Evolutionary conservation across 2,888 invertebrate genomes (phyloP).

Genomic region (Oscheius sp.): DNA sequence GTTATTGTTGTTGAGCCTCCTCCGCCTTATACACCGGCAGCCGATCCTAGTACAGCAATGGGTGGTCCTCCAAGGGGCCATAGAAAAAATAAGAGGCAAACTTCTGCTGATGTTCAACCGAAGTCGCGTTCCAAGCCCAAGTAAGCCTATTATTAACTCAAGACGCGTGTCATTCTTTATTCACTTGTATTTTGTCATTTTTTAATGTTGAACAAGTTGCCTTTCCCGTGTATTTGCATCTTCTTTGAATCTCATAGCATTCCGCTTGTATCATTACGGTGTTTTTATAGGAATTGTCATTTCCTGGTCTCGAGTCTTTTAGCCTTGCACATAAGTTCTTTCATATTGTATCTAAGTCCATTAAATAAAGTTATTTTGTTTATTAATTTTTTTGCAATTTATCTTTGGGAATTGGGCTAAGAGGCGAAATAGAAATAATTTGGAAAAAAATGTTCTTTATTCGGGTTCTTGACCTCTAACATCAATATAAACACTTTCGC

Average conservation of each 20-base stretch:
- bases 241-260: slow-evolving; percentile 11
- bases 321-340: neutral
- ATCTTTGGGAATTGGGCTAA: no score
- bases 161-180: slow-evolving; percentile 22
- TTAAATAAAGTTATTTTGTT: no score
- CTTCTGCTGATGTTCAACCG: slow-evolving; percentile 42
- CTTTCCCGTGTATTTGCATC: no score
- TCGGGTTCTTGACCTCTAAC: no score
- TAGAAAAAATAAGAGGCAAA: slow-evolving; percentile 57
- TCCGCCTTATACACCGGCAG: slow-evolving; percentile 56
- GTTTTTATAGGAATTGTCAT: neutral
- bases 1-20: slow-evolving; percentile 61
- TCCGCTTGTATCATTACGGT: slow-evolving; percentile 16
- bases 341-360: no score
- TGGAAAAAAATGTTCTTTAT: no score
- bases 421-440: no score
- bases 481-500: no score
- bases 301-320: neutral
- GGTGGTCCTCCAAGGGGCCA: slow-evolving; percentile 58
- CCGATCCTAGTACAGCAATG: slow-evolving; percentile 49
- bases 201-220: neutral
- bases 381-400: no score
- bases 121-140: slow-evolving; percentile 18
- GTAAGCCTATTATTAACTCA: neutral
- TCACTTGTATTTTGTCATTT: neutral